A percentile compares a stretch with the other conserved stretches of the same genome.
These are phyloP conservation scores for Thamnophis elegans DNA, from an alignment of 2,797 vertebrate genomes.

Conservation along the genomic window DNA sequence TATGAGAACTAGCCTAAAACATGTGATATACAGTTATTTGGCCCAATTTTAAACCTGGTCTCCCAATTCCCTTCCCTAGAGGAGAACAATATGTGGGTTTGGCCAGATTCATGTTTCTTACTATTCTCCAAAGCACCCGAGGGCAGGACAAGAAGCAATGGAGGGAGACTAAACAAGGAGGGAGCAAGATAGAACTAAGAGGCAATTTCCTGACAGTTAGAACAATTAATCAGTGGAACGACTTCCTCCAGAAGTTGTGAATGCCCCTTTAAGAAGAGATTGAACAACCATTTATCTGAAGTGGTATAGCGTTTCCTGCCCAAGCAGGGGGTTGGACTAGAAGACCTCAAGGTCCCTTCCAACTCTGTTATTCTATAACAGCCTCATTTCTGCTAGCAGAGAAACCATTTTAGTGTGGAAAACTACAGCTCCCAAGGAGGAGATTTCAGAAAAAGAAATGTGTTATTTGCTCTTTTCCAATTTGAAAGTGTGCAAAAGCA, in stretches of 20 bases:
- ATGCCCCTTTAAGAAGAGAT: background rate
- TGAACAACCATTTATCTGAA: background rate
- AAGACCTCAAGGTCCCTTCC: background rate
- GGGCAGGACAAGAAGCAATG: too few relatives aligned
- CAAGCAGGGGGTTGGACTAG: background rate
- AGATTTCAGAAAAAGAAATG: slow-evolving; percentile 4
- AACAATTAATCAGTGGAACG: background rate
- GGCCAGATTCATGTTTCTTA: background rate
- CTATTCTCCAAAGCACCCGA: too few relatives aligned
- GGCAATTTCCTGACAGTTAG: background rate
- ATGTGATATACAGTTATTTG: background rate
- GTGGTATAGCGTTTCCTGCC: background rate
- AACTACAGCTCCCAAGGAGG: background rate
- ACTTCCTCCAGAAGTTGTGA: background rate
- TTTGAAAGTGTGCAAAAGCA: slow-evolving; percentile 66
- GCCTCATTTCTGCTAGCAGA: background rate
- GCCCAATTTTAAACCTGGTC: background rate
- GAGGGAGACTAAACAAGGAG: too few relatives aligned
- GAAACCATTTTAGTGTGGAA: background rate
- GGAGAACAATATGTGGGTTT: background rate
- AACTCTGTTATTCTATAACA: background rate
- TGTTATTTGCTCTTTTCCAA: background rate
- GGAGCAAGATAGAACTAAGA: background rate
- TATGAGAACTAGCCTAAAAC: background rate
- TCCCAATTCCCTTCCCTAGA: background rate